These are phyloP conservation scores for Drosophila truncata DNA, from an alignment of 1,140 invertebrate genomes.

Conservation along the genomic window DNA sequence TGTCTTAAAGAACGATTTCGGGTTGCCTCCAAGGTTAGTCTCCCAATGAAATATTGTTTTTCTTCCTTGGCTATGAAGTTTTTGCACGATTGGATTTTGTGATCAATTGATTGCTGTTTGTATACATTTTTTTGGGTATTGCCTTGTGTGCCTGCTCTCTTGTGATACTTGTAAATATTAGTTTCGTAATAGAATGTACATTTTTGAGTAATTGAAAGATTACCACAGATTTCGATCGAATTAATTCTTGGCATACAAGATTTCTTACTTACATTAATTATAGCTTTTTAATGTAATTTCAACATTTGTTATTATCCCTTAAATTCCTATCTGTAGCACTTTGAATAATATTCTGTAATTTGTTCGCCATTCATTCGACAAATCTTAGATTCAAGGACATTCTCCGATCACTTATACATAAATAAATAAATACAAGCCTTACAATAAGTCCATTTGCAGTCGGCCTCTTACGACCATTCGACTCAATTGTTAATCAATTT, in stretches of 20 bases:
- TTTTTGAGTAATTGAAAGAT: background rate
- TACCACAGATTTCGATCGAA: background rate
- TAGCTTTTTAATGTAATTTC: no score
- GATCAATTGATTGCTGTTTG: conserved; percentile 18
- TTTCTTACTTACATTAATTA: no score
- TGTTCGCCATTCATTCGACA: background rate
- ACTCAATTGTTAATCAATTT: conserved; percentile 49
- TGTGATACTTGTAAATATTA: background rate
- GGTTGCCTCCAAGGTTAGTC: conserved; percentile 35
- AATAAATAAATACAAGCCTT: background rate
- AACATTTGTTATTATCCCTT: no score
- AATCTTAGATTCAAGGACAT: background rate
- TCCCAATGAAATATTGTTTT: conserved; percentile 24
- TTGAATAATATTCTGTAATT: background rate
- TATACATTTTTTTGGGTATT: background rate
- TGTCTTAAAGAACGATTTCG: conserved; percentile 40
- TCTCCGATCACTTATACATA: background rate
- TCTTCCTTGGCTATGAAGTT: conserved; percentile 1
- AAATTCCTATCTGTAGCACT: no score
- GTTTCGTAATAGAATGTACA: background rate
- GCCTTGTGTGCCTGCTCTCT: background rate
- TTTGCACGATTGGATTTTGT: conserved; percentile 22
- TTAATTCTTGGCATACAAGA: background rate
- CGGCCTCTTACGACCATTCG: conserved; percentile 13
- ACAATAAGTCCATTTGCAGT: conserved; percentile 8